Conservation (phyloP, 2,888 invertebrate genomes). For the Cataglyphis rosenhaueri region DNA sequence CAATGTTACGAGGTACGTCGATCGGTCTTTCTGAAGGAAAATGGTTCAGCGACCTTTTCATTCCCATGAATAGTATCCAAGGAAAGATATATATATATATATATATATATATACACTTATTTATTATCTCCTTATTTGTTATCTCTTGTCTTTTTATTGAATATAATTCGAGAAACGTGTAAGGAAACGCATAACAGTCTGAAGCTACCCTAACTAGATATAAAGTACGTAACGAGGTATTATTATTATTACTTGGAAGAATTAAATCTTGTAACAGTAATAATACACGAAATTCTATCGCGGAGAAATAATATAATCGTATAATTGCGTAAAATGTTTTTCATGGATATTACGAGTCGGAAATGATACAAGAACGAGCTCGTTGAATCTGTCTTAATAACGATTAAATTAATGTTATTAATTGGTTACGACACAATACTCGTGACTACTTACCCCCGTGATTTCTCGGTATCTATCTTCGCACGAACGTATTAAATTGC, state of each 20-base stretch:
- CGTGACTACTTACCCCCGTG: slow-evolving; percentile 38
- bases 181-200: background rate
- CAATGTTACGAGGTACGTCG: slow-evolving; percentile 35
- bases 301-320: background rate
- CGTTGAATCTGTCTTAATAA: slow-evolving; percentile 40
- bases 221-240: slow-evolving; percentile 1
- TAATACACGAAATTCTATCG: background rate
- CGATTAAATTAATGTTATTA: slow-evolving; percentile 40
- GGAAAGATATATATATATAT: background rate
- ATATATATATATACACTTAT: too few species aligned
- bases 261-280: background rate
- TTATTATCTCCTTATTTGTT: background rate
- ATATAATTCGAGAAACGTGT: background rate
- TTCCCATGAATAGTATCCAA: slow-evolving; percentile 13
- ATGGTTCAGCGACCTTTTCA: slow-evolving; percentile 23
- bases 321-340: slow-evolving; percentile 26
- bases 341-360: background rate
- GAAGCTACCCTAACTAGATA: slow-evolving; percentile 17
- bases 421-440: slow-evolving; percentile 29
- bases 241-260: background rate
- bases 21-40: slow-evolving; percentile 34
- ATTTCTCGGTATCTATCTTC: slow-evolving; percentile 50
- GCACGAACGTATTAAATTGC: slow-evolving; percentile 49
- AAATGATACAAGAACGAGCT: background rate
- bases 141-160: background rate